These are phyloP conservation scores for Aporophyla lueneburgensis DNA, from an alignment of 2,888 invertebrate genomes.

Conservation along the genomic window DNA sequence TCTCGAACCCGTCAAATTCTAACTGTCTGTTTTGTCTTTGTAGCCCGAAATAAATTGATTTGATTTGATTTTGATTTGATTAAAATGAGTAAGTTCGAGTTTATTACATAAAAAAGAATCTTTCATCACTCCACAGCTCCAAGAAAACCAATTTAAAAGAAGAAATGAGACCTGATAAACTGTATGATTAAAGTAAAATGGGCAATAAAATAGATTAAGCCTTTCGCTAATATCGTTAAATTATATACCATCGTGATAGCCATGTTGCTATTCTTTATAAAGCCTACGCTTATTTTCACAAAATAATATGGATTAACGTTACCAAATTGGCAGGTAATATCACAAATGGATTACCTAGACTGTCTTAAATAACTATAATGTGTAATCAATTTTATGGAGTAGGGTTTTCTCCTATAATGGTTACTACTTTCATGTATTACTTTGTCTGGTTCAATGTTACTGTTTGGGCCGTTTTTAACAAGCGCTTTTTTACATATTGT, in stretches of 20 bases:
- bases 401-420: not conserved
- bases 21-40: too few species aligned
- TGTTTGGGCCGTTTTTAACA: not conserved
- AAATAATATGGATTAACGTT: constrained; percentile 44
- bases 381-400: constrained; percentile 5
- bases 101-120: not conserved
- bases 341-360: constrained; percentile 33
- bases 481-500: not conserved
- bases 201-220: constrained; percentile 49
- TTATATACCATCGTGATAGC: constrained; percentile 39
- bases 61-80: too few species aligned
- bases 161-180: constrained; percentile 6
- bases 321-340: constrained; percentile 34
- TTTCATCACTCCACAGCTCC: not conserved
- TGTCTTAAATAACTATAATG: constrained; percentile 6
- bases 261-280: constrained; percentile 31
- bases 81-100: not conserved
- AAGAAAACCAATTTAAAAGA: constrained; percentile 11
- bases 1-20: too few species aligned
- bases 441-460: too few species aligned
- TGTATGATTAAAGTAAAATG: constrained; percentile 35
- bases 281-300: constrained; percentile 12
- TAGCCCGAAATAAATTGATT: too few species aligned
- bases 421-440: not conserved
- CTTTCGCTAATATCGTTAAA: constrained; percentile 44